These are phyloP conservation scores for Blastobasis lacticolella DNA, from an alignment of 2,888 invertebrate species.

Conservation along the genomic window DNA sequence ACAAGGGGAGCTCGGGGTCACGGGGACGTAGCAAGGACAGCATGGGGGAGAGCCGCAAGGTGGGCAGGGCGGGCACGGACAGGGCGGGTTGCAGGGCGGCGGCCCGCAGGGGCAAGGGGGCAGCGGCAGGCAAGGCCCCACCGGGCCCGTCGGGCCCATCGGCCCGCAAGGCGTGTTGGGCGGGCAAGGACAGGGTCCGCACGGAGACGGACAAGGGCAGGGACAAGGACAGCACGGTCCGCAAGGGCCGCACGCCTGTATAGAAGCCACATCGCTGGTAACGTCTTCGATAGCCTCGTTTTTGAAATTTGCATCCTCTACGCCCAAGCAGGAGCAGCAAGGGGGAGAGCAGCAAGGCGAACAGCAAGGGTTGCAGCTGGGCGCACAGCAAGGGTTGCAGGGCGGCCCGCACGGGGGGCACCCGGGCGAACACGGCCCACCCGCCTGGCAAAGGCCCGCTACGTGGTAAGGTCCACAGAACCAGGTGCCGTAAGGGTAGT, in stretches of 20 bases:
- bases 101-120: slow-evolving; percentile 9
- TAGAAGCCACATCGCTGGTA: not conserved
- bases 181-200: slow-evolving; percentile 14
- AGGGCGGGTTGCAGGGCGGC: not conserved
- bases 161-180: slow-evolving; percentile 19
- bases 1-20: too few species aligned
- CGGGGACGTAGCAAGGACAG: too few species aligned
- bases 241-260: not conserved
- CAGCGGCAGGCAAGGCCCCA: slow-evolving; percentile 13
- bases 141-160: slow-evolving; percentile 18
- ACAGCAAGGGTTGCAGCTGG: slow-evolving; percentile 7
- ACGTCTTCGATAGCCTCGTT: not conserved
- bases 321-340: not conserved
- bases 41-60: too few species aligned
- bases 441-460: slow-evolving; percentile 33
- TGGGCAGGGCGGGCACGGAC: too few species aligned
- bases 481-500: slow-evolving; percentile 58
- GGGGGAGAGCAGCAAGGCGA: slow-evolving; percentile 4
- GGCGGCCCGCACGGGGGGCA: slow-evolving; percentile 1
- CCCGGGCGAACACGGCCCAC: slow-evolving; percentile 9
- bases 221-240: slow-evolving; percentile 2
- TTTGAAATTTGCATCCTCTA: not conserved
- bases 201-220: not conserved
- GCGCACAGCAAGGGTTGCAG: slow-evolving; percentile 1
- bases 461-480: slow-evolving; percentile 59